A percentile compares a stretch with the other conserved stretches of the same genome.
Conservation (phyloP, 2,888 invertebrate genomes). For the Oegoconia quadripuncta region DNA sequence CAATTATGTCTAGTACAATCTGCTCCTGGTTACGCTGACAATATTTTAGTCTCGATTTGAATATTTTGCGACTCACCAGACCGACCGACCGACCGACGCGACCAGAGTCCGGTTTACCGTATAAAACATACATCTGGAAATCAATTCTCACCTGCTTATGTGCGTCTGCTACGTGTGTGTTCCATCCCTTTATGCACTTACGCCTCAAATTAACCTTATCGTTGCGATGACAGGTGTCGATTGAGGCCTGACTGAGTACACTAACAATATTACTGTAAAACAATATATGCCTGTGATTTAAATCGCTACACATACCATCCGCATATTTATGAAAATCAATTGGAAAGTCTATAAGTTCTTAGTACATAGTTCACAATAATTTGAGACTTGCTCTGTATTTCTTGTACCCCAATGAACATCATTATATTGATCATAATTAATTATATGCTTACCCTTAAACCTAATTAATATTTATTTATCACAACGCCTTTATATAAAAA, state of each 20-base stretch:
- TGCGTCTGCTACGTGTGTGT: not conserved
- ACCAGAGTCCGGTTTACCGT: not conserved
- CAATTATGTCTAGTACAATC: conserved; percentile 1
- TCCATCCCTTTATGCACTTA: not conserved
- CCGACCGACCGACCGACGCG: not conserved
- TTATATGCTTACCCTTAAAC: too few species aligned
- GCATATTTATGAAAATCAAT: conserved; percentile 2
- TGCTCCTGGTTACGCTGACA: too few species aligned
- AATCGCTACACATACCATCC: not conserved
- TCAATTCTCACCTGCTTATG: not conserved
- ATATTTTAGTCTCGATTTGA: not conserved
- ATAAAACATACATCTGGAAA: too few species aligned
- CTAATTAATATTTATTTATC: too few species aligned
- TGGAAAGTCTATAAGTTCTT: too few species aligned
- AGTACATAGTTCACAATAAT: too few species aligned
- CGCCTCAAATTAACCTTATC: not conserved
- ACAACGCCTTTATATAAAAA: too few species aligned
- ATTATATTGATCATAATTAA: too few species aligned
- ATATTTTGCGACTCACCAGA: not conserved
- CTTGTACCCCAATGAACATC: too few species aligned
- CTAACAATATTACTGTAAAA: not conserved
- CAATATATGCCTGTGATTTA: not conserved
- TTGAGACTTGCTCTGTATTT: too few species aligned
- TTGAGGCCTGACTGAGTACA: not conserved
- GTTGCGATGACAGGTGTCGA: not conserved